Percentiles rank a stretch among this genome's conserved stretches.
Conservation (phyloP, 2,113 vertebrate species). For the Callionymus lyra region DNA sequence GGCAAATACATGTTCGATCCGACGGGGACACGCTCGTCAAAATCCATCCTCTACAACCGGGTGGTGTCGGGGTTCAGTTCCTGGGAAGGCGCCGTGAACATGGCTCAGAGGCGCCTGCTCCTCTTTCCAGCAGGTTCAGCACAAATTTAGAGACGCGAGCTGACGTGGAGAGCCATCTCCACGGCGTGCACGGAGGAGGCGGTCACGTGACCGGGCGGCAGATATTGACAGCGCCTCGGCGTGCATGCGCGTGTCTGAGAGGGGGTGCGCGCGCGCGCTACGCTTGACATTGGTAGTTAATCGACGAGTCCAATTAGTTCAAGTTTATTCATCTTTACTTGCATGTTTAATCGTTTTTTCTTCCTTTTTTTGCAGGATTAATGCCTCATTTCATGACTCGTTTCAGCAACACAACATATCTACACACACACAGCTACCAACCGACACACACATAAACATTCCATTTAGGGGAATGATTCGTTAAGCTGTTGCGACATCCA, state of each 20-base stretch:
- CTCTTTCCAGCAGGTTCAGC: slow-evolving; percentile 96
- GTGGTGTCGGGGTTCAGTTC: slow-evolving; percentile 78
- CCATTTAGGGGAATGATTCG: too few species aligned
- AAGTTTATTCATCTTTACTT: too few species aligned
- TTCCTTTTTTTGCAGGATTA: too few species aligned
- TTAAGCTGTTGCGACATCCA: too few species aligned
- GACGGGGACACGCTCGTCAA: slow-evolving; percentile 97
- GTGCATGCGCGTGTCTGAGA: slow-evolving; percentile 2
- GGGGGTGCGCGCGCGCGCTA: slow-evolving; percentile 8
- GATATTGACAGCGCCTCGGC: slow-evolving; percentile 85
- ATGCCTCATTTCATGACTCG: too few species aligned
- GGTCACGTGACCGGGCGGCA: slow-evolving; percentile 88
- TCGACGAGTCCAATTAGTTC: slow-evolving; percentile 19
- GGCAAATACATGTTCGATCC: slow-evolving; percentile 99
- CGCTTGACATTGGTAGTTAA: slow-evolving; percentile 58
- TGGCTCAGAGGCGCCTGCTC: slow-evolving; percentile 83
- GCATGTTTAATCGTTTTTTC: too few species aligned
- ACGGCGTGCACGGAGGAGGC: slow-evolving; percentile 90
- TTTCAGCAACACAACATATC: too few species aligned
- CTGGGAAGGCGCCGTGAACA: slow-evolving; percentile 90
- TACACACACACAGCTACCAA: too few species aligned
- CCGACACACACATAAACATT: too few species aligned
- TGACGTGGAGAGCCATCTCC: slow-evolving; percentile 99
- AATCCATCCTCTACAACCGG: slow-evolving; percentile 85
- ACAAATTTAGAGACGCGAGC: slow-evolving; percentile 97